Percentiles rank a stretch among this genome's conserved stretches.
phyloP scores from a whole-genome alignment of 2,888 invertebrate genomes.

The Physocephala rufipes region DNA sequence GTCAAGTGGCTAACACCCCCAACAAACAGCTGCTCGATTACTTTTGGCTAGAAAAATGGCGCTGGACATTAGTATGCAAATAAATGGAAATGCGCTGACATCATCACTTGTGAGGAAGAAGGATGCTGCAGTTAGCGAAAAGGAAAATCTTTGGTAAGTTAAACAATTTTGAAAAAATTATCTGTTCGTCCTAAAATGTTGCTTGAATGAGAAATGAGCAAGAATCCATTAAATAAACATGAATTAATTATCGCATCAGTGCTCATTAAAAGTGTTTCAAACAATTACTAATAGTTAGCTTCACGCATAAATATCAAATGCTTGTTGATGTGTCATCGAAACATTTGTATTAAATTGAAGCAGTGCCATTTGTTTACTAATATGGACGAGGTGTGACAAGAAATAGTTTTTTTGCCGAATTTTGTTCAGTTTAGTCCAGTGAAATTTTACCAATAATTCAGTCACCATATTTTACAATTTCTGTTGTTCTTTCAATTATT shows the following conservation, averaged over 20 bases:
- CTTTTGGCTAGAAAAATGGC: slow-evolving; percentile 53
- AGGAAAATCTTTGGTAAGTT: slow-evolving; percentile 63
- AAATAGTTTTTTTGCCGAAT: too few relatives aligned
- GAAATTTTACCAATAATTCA: too few relatives aligned
- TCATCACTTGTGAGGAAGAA: slow-evolving; percentile 63
- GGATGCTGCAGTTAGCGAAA: slow-evolving; percentile 58
- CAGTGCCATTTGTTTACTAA: too few relatives aligned
- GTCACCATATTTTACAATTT: too few relatives aligned
- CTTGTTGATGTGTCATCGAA: too few relatives aligned
- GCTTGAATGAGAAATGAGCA: not conserved
- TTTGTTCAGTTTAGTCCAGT: too few relatives aligned
- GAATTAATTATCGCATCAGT: not conserved
- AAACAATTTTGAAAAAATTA: not conserved
- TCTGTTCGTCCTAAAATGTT: not conserved
- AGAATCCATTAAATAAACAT: not conserved
- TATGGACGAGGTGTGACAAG: too few relatives aligned
- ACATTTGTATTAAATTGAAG: too few relatives aligned
- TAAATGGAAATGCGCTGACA: slow-evolving; percentile 63
- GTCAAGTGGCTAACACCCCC: slow-evolving; percentile 4
- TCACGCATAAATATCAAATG: too few relatives aligned
- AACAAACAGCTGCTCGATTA: not conserved
- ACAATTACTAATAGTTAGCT: too few relatives aligned
- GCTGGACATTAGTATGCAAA: slow-evolving; percentile 61
- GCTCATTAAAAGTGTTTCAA: not conserved
- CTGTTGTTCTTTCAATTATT: too few relatives aligned